phyloP scores from a whole-genome alignment of 2,888 invertebrate species.

The Agriopis leucophaearia region DNA sequence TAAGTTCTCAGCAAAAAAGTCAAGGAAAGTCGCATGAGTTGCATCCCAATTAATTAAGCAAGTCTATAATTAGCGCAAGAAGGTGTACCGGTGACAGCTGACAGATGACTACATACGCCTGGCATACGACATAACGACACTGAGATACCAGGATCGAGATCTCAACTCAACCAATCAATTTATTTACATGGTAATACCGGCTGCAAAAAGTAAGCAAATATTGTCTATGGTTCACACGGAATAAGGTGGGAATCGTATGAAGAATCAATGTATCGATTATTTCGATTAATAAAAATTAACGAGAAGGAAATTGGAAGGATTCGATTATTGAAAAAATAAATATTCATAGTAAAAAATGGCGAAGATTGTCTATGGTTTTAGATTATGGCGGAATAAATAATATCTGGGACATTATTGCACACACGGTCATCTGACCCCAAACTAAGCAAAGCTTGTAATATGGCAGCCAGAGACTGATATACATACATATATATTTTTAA shows the following conservation, averaged over 20 bases:
- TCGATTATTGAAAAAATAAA: too few relatives aligned
- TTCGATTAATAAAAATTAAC: too few relatives aligned
- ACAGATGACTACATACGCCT: conserved; percentile 19
- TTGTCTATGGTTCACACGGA: neutral
- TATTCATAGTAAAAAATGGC: too few relatives aligned
- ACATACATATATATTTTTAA: too few relatives aligned
- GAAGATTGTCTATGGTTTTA: neutral
- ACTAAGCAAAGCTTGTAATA: too few relatives aligned
- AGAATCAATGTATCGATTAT: neutral
- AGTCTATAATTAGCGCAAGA: conserved; percentile 21
- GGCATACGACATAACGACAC: neutral
- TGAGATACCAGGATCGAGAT: neutral
- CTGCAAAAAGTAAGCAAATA: neutral
- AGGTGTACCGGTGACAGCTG: conserved; percentile 13
- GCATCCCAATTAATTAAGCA: conserved; percentile 25
- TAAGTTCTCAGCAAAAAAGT: conserved; percentile 9
- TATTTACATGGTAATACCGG: conserved; percentile 1
- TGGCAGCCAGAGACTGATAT: too few relatives aligned
- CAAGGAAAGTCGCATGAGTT: neutral
- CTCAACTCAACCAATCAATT: conserved; percentile 1
- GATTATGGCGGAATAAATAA: neutral
- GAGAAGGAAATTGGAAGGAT: too few relatives aligned
- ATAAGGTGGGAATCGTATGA: neutral
- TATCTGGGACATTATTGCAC: too few relatives aligned
- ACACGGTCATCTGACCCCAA: too few relatives aligned